Conservation (phyloP, 1,140 invertebrate species). For the Goniozus legneri region DNA sequence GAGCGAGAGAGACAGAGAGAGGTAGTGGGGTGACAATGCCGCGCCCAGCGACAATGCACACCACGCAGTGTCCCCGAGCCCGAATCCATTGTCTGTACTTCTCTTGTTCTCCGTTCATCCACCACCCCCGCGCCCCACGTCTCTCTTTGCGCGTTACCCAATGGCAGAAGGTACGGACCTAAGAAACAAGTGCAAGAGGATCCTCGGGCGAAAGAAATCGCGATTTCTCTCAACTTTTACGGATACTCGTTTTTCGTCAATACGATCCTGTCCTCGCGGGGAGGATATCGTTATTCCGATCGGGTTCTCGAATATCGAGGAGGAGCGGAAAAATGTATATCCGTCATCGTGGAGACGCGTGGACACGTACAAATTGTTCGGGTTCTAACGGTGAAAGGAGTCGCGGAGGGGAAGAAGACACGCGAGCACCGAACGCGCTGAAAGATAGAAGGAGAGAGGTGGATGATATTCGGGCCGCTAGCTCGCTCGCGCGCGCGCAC, state of each 20-base stretch:
- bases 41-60: conserved; percentile 7
- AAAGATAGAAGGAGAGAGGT: conserved; percentile 2
- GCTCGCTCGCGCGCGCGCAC: not conserved
- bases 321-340: too few relatives aligned
- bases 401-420: conserved; percentile 9
- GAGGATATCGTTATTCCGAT: too few relatives aligned
- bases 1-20: too few relatives aligned
- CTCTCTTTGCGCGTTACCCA: too few relatives aligned
- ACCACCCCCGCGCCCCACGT: conserved; percentile 36
- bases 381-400: too few relatives aligned
- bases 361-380: too few relatives aligned
- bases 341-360: too few relatives aligned
- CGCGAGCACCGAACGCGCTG: conserved; percentile 10
- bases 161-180: conserved; percentile 17
- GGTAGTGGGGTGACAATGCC: conserved; percentile 49
- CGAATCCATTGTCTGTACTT: conserved; percentile 50
- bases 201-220: conserved; percentile 4
- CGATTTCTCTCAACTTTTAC: too few relatives aligned
- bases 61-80: conserved; percentile 3
- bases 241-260: too few relatives aligned
- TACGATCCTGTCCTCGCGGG: too few relatives aligned
- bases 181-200: conserved; percentile 10
- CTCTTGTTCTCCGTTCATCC: conserved; percentile 50
- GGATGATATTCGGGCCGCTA: not conserved
- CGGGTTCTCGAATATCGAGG: too few relatives aligned